Evolutionary conservation across 2,888 invertebrate species (phyloP), one percentile per base, ranked within the genome.

Genomic region (Caenorhabditis sp.): DNA sequence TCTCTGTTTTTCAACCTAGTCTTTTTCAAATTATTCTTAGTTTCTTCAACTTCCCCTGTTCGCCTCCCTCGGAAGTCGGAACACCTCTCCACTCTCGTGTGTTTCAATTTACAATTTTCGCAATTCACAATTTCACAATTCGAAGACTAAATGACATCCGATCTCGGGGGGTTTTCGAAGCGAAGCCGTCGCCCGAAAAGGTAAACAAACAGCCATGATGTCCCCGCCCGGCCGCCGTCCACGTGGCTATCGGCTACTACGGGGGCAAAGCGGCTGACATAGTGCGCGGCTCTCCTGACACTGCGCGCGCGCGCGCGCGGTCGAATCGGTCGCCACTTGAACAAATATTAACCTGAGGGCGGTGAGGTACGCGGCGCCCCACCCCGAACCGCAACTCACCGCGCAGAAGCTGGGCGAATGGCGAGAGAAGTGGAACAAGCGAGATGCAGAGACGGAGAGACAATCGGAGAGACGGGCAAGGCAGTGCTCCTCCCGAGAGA

Each of bases 291-390:
- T n/a, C n/a, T n/a, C n/a, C n/a, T n/a, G n/a, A n/a, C n/a, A n/a
- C n/a, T n/a, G n/a, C n/a, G n/a, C n/a, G n/a, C n/a, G n/a, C n/a
- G n/a, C n/a, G n/a, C n/a, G n/a, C n/a, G n/a, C n/a, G n/a, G n/a
- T 71, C 41, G 53, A 46, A 65, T 72, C 65, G 76, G 43, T 66
- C 68, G 55, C 74, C 78, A 73, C 78, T 78, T 74, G 78, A 78
- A 78, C 74, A 78, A 78, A 78, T 78, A 78, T 74, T 70, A 70
- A 72, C 70, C 72, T 59, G 43, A 20, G 17, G 41, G 15, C 53
- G 26, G 63, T 53, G 65, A 65, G 65, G 65, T 43, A 65, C 71
- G 71, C 76, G 71, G 76, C 68, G 68, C 68, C 59, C 48, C 58
- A 56, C 35, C 35, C 55, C n/a, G n/a, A n/a, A n/a, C 55, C 59